These are phyloP conservation scores for Scaptomyza hsui DNA, from an alignment of 1,140 invertebrate genomes.

Conservation along the genomic window DNA sequence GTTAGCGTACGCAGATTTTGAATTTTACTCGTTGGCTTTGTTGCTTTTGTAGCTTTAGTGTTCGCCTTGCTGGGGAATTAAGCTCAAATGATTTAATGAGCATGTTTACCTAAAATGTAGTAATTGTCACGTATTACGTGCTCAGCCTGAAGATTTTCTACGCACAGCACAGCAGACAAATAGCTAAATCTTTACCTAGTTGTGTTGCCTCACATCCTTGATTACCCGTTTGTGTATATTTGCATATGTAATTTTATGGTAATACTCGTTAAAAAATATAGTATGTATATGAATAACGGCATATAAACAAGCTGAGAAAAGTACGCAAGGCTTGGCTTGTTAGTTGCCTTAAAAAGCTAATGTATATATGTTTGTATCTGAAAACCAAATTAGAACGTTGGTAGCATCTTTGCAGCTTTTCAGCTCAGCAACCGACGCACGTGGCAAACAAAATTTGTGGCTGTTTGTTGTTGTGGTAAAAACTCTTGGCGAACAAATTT, in stretches of 20 bases:
- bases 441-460: slow-evolving; percentile 56
- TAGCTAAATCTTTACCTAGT: slow-evolving; percentile 71
- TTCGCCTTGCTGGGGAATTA: slow-evolving; percentile 55
- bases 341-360: slow-evolving; percentile 50
- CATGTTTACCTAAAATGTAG: slow-evolving; percentile 79
- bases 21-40: slow-evolving; percentile 34
- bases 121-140: slow-evolving; percentile 82
- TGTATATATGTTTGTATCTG: slow-evolving; percentile 12
- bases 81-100: slow-evolving; percentile 80
- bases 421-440: slow-evolving; percentile 39
- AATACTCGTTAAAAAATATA: slow-evolving; percentile 77
- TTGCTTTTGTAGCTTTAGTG: neutral
- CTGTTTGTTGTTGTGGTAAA: slow-evolving; percentile 49
- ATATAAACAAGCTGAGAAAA: slow-evolving; percentile 58
- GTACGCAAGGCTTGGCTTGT: slow-evolving; percentile 44
- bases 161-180: slow-evolving; percentile 65
- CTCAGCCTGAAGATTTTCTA: slow-evolving; percentile 73
- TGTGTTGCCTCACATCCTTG: slow-evolving; percentile 29
- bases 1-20: slow-evolving; percentile 60
- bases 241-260: slow-evolving; percentile 82
- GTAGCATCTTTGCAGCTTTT: slow-evolving; percentile 32
- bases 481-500: slow-evolving; percentile 79
- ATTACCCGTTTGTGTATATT: slow-evolving; percentile 55
- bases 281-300: slow-evolving; percentile 50
- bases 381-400: slow-evolving; percentile 70